Base-by-base conservation (phyloP, 2,797 vertebrate species). In the Smutsia gigantea region DNA sequence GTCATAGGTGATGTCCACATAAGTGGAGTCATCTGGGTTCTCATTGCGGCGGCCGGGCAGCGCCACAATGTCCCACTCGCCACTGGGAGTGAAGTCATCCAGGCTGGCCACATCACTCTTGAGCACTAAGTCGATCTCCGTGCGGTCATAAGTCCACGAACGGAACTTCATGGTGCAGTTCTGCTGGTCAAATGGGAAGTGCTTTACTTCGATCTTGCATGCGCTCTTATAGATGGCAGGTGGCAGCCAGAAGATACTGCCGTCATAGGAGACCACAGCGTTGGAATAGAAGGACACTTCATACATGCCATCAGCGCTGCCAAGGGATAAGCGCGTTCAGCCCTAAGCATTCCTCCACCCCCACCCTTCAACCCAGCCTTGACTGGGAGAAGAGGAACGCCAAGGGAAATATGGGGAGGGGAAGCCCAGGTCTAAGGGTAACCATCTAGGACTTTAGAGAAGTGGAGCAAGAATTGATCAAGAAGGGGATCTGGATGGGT, bases 201-300 rank as follows among this genome's bases (percentile, higher is more conserved):
- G 99, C 98, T 99, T 99, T 61, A 99, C 99, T 97, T 99, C 99
- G 0, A 99, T 99, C 98, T 99, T 99, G 98, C 99, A 99, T 0
- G 99, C 99, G 0, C 99, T 99, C 98, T 99, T 99, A 97, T 99
- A 99, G 98, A 99, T 99, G 96, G 99, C 99, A 0, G 99, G 99
- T 0, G 99, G 99, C 88, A 99, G 98, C 99, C 99, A 99, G 98
- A 99, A 99, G 97, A 99, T 99, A 95, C 99, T 99, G 96, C 99
- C 99, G 0, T 99, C 99, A 0, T 99, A 98, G 77, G 99, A 99
- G 85, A 99, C 99, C 97, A 99, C 99, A 0, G 99, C 99, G 0
- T 99, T 99, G 94, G 99, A 99, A 97, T 99, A 99, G 98, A 99
- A 99, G 31, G 99, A 99, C 59, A 99, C 99, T 98, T 99, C 99